Base-by-base conservation (phyloP, 2,888 invertebrate species). In the Xestia xanthographa region DNA sequence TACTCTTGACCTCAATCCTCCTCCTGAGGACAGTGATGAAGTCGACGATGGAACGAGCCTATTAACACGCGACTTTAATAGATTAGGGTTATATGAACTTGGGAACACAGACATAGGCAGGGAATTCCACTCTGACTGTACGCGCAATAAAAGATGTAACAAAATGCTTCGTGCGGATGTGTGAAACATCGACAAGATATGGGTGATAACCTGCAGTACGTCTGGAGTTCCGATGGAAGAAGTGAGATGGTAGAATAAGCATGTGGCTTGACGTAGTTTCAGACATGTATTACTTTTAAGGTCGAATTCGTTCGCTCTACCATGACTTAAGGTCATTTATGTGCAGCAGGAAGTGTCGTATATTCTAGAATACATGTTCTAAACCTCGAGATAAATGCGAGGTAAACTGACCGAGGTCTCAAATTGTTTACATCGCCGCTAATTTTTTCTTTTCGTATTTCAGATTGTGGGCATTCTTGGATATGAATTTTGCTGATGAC, bases 391-490 rank as follows among this genome's bases (percentile, higher is more conserved):
- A 41, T 63, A 63, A 63, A 63, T 22, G 41, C 41, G 14, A 14
- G 41, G 22, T 68, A 45, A 38, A 9, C 34, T 56, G 50, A 56
- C 14, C 20, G 14, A 48, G 34, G 12, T 43, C 14, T 38, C n/a
- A 38, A 62, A 62, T 66, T 45, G 14, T 50, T 70, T 60, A 67
- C 53, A 45, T 50, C 9, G 58, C 56, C 17, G 60, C 83, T 86
- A 76, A 73, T 67, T 68, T 74, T 62, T 50, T 66, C 41, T 65
- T 75, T 75, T 70, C 29, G 45, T 68, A 43, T 86, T 86, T 68
- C 84, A 86, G 82, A 77, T 86, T 85, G 73, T 58, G 76, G 74
- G 43, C 77, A 76, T 73, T 84, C 73, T 66, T 84, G 78, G 79
- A 78, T 62, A 68, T 85, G 77, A 86, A 50, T 56, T 58, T 6